Conservation (phyloP, 2,888 invertebrate species). For the Ectemnius cavifrons region DNA sequence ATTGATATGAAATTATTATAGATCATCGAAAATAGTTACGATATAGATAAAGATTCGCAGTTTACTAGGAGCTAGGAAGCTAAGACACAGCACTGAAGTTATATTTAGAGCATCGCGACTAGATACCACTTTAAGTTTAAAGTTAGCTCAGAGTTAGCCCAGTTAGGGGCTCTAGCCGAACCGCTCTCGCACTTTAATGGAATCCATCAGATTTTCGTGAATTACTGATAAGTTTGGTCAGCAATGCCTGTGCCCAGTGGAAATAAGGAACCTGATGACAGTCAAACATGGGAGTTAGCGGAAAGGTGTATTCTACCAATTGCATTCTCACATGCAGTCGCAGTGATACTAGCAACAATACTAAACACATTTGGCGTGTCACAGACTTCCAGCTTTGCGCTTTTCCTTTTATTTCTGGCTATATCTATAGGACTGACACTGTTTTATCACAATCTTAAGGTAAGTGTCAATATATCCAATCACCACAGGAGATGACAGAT, state of each 20-base stretch:
- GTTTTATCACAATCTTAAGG: slow-evolving; percentile 92
- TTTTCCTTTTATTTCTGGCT: slow-evolving; percentile 86
- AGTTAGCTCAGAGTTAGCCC: slow-evolving; percentile 75
- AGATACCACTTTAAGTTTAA: slow-evolving; percentile 75
- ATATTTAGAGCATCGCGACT: slow-evolving; percentile 74
- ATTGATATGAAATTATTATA: too few relatives aligned
- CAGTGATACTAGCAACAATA: slow-evolving; percentile 86
- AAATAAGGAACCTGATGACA: slow-evolving; percentile 73
- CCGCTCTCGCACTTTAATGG: slow-evolving; percentile 58
- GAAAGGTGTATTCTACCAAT: slow-evolving; percentile 88
- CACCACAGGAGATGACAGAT: too few relatives aligned
- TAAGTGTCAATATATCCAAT: slow-evolving; percentile 73
- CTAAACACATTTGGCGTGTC: slow-evolving; percentile 87
- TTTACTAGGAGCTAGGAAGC: slow-evolving; percentile 62
- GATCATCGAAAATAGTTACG: not conserved
- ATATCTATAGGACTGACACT: slow-evolving; percentile 87
- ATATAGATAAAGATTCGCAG: not conserved
- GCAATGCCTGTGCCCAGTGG: slow-evolving; percentile 68
- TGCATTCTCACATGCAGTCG: slow-evolving; percentile 89
- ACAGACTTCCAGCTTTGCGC: slow-evolving; percentile 86
- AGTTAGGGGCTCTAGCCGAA: slow-evolving; percentile 63
- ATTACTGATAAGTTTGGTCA: slow-evolving; percentile 36
- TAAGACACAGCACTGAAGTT: slow-evolving; percentile 70
- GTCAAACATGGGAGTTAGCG: slow-evolving; percentile 81
- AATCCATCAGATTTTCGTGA: slow-evolving; percentile 54